Evolutionary conservation across 2,888 invertebrate genomes (phyloP), one percentile per base, ranked within the genome.

Genomic region (Latheticus oryzae): DNA sequence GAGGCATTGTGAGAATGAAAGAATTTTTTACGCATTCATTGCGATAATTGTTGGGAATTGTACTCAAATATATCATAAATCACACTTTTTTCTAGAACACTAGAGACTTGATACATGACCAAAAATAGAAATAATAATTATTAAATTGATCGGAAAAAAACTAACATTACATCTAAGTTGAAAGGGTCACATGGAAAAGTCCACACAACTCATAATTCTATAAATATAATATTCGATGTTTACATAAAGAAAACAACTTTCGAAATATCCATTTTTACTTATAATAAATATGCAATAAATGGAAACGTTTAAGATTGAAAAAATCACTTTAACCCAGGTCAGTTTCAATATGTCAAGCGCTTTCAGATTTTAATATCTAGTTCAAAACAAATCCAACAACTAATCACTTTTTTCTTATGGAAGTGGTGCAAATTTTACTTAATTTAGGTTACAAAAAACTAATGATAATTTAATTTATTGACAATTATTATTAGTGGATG

Each of bases 381-480:
- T 24, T 26, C 48, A 35, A 48, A 48, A 37, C 16, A 7, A 17
- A 37, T 16, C 26, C 35, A 33, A 26, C 35, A 35, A 48, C 37
- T 15, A 50, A 23, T 19, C 21, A 19, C 33, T 28, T 28, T 30
- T 45, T 45, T 35, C 16, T n/a, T 8, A 12, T 40, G 38, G 30
- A 51, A 51, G 40, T 38, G 50, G 37, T 30, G 40, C 51, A 13
- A 38, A 54, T 53, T 45, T 40, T 33, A 17, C 15, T 32, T 35
- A 42, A 51, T 30, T 51, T 51, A 13, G 51, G 51, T 51, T 52
- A 33, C 23, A 32, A 45, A 32, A 30, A 52, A 42, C 42, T 23
- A 42, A 43, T 38, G 52, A 5, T 53, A 28, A 54, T 54, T 54
- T 37, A 45, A 54, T 45, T 54, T 54, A 54, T 54, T 54, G 32